Percentiles rank a stretch among this genome's conserved stretches.
These are phyloP conservation scores for Falco punctatus DNA, from an alignment of 2,113 vertebrate genomes.

Conservation along the genomic window DNA sequence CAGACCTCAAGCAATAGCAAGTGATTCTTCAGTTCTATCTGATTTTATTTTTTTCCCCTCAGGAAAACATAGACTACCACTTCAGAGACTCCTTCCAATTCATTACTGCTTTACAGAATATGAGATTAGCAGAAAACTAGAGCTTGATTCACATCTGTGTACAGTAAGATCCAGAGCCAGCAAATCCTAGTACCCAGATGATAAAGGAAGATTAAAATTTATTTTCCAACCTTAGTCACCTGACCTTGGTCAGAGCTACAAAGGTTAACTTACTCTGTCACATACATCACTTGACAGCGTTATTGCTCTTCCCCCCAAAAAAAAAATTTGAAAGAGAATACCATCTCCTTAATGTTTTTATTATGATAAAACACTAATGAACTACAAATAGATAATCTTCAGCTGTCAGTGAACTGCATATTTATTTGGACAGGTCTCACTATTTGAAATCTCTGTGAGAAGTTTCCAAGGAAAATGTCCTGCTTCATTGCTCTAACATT, in stretches of 20 bases:
- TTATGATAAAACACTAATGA: constrained; percentile 6
- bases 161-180: background rate
- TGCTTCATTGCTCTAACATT: background rate
- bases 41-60: background rate
- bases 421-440: constrained; percentile 27
- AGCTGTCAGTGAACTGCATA: background rate
- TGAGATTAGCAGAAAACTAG: background rate
- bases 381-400: background rate
- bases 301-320: background rate
- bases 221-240: background rate
- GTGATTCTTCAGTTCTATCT: background rate
- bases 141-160: background rate
- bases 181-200: background rate
- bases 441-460: background rate
- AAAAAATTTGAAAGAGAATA: background rate
- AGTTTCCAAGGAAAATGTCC: background rate
- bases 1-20: background rate
- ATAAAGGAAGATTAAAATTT: background rate
- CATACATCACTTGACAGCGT: background rate
- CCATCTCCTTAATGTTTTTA: background rate
- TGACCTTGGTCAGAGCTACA: background rate
- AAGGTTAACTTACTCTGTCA: background rate
- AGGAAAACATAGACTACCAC: background rate
- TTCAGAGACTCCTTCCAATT: background rate
- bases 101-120: background rate